Conservation (phyloP, 2,888 invertebrate genomes). For the Noctuana brunneofusca region DNA sequence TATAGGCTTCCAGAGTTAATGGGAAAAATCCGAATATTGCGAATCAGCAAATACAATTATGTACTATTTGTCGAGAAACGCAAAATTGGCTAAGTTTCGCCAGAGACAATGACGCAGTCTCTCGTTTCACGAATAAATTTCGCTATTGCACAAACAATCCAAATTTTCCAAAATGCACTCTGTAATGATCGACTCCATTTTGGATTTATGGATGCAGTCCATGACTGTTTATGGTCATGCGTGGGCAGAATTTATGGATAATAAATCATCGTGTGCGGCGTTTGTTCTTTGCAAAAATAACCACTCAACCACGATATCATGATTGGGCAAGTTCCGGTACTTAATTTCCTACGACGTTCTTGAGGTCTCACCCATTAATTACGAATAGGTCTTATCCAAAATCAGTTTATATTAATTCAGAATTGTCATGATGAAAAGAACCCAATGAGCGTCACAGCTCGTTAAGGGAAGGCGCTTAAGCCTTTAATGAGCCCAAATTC, state of each 20-base stretch:
- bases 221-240: conserved; percentile 30
- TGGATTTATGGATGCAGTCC: conserved; percentile 31
- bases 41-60: background rate
- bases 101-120: conserved; percentile 15
- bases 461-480: background rate
- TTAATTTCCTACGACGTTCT: background rate
- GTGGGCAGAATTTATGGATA: conserved; percentile 31
- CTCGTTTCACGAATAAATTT: conserved; percentile 25
- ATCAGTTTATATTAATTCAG: too few species aligned
- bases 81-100: conserved; percentile 18
- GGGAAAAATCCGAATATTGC: too few species aligned
- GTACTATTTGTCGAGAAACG: conserved; percentile 8
- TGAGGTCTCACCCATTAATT: too few species aligned
- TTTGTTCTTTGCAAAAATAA: conserved; percentile 32
- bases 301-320: conserved; percentile 18
- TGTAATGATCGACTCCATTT: conserved; percentile 29
- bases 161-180: conserved; percentile 31
- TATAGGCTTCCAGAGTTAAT: background rate
- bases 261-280: conserved; percentile 22
- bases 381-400: too few species aligned
- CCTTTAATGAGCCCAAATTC: conserved; percentile 2
- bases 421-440: too few species aligned
- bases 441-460: background rate
- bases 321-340: conserved; percentile 9
- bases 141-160: conserved; percentile 32